Evolutionary conservation across 2,113 vertebrate genomes (phyloP).

Genomic region (Oenanthe melanoleuca): DNA sequence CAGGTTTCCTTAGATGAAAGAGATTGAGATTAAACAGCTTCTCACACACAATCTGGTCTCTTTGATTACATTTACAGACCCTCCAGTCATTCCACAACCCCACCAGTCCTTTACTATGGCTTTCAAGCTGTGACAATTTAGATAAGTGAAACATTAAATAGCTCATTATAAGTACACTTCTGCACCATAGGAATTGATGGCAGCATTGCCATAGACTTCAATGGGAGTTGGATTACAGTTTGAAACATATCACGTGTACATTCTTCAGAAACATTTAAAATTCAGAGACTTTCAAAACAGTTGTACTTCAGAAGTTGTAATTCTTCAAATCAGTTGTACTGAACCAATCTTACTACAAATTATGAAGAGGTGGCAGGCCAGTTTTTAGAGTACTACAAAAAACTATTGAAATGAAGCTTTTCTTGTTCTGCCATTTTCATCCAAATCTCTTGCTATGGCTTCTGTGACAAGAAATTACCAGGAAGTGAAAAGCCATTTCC

Average conservation of each 20-base stretch:
- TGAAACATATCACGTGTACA: background rate
- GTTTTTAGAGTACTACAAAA: background rate
- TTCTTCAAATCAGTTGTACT: background rate
- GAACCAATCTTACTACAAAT: background rate
- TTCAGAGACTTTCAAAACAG: background rate
- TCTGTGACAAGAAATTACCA: background rate
- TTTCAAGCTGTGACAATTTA: slow-evolving; percentile 63
- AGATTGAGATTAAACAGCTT: slow-evolving; percentile 50
- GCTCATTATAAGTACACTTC: slow-evolving; percentile 45
- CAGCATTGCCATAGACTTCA: background rate
- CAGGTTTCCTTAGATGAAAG: slow-evolving; percentile 52
- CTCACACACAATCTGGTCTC: slow-evolving; percentile 26
- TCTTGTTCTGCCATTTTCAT: background rate
- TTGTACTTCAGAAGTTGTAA: background rate
- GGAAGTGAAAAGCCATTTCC: background rate
- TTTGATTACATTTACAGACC: slow-evolving; percentile 51
- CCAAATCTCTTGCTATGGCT: background rate
- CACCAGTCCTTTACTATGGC: background rate
- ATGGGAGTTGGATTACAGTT: background rate
- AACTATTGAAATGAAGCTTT: background rate
- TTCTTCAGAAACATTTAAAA: background rate
- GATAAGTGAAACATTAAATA: slow-evolving; percentile 55
- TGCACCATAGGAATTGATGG: background rate
- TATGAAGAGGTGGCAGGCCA: background rate
- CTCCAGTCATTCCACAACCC: slow-evolving; percentile 26